Conservation (phyloP, 2,888 invertebrate species). For the Mamestra brassicae region DNA sequence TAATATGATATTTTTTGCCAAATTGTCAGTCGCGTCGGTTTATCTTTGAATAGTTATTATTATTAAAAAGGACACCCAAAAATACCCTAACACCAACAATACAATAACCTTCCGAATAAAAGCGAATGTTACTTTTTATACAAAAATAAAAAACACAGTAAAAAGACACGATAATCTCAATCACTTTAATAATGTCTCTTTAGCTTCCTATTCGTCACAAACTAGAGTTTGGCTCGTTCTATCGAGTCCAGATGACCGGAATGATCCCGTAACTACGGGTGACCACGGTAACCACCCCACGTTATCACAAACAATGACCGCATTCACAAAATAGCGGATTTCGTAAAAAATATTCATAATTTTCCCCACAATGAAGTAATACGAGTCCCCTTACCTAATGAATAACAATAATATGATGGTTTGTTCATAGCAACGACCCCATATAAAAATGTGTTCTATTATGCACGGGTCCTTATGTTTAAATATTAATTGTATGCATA, state of each 20-base stretch:
- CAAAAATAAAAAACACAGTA: slow-evolving; percentile 22
- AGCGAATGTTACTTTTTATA: slow-evolving; percentile 27
- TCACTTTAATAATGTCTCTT: slow-evolving; percentile 48
- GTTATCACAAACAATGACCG: slow-evolving; percentile 77
- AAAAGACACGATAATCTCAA: slow-evolving; percentile 52
- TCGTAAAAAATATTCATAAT: slow-evolving; percentile 86
- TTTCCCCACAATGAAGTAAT: slow-evolving; percentile 75
- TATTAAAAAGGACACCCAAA: slow-evolving; percentile 14
- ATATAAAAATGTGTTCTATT: slow-evolving; percentile 45
- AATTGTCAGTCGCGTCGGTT: background rate
- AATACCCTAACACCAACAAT: slow-evolving; percentile 16
- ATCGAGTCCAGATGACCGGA: slow-evolving; percentile 76
- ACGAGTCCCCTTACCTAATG: slow-evolving; percentile 62
- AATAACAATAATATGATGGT: slow-evolving; percentile 62
- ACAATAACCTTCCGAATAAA: slow-evolving; percentile 29
- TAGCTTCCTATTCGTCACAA: slow-evolving; percentile 41
- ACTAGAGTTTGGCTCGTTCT: slow-evolving; percentile 68
- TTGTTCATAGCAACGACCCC: slow-evolving; percentile 66
- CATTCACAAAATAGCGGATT: slow-evolving; percentile 80
- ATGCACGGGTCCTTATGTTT: slow-evolving; percentile 40
- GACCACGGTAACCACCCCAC: slow-evolving; percentile 66
- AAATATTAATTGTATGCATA: slow-evolving; percentile 54
- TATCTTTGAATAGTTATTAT: background rate
- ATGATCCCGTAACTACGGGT: slow-evolving; percentile 69
- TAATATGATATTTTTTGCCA: background rate